phyloP scores from a whole-genome alignment of 2,888 invertebrate genomes.

The Therioaphis trifolii region DNA sequence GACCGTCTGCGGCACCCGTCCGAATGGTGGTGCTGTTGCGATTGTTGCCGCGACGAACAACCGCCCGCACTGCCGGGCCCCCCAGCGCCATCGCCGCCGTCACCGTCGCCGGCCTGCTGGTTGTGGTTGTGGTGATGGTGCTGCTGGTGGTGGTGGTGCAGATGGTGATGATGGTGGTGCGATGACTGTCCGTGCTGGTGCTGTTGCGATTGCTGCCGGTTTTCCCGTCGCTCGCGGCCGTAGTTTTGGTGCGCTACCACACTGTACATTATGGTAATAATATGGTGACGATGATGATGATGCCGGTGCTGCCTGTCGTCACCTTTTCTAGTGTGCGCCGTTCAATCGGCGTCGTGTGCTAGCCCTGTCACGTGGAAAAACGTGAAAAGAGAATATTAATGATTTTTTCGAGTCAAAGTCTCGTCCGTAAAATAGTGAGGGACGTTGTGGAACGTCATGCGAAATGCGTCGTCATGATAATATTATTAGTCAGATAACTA shows the following conservation, averaged over 20 bases:
- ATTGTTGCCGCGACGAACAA: slow-evolving; percentile 39
- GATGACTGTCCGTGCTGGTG: slow-evolving; percentile 63
- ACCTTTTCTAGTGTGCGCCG: too few species aligned
- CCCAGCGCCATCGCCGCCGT: slow-evolving; percentile 36
- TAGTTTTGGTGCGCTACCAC: slow-evolving; percentile 67
- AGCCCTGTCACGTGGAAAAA: too few species aligned
- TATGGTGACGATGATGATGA: too few species aligned
- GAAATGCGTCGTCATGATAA: too few species aligned
- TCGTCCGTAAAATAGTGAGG: too few species aligned
- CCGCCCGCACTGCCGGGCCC: slow-evolving; percentile 45
- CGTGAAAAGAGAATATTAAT: too few species aligned
- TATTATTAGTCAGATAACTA: too few species aligned
- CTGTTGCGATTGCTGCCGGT: slow-evolving; percentile 64
- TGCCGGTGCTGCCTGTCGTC: too few species aligned
- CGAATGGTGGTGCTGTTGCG: slow-evolving; percentile 35
- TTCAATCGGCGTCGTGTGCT: too few species aligned
- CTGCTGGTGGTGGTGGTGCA: slow-evolving; percentile 50
- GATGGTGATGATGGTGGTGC: slow-evolving; percentile 59
- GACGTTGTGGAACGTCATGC: too few species aligned
- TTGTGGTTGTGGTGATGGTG: slow-evolving; percentile 40
- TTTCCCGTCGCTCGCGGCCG: slow-evolving; percentile 65
- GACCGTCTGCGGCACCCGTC: slow-evolving; percentile 45
- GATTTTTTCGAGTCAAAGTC: too few species aligned
- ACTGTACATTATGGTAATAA: slow-evolving; percentile 65
- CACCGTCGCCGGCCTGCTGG: slow-evolving; percentile 17